phyloP scores from a whole-genome alignment of 2,797 vertebrate species.

The Ctenopoma kingsleyae region DNA sequence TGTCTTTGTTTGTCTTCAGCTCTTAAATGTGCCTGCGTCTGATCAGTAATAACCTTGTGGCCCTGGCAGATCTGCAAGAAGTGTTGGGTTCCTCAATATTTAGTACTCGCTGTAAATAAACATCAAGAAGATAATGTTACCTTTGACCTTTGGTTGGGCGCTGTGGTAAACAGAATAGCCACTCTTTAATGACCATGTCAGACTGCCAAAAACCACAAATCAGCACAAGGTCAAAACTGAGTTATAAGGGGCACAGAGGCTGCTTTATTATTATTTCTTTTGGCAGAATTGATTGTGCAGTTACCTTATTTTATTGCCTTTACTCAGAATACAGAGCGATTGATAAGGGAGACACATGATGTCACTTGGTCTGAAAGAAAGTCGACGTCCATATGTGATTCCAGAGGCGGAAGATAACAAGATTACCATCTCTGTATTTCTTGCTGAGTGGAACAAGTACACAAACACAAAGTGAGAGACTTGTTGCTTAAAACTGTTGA shows the following conservation, averaged over 20 bases:
- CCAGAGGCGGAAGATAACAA: conserved; percentile 16
- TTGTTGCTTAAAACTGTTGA: conserved; percentile 24
- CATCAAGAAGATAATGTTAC: conserved; percentile 49
- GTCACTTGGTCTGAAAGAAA: conserved; percentile 21
- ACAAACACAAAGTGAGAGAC: conserved; percentile 30
- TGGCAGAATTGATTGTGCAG: conserved; percentile 4
- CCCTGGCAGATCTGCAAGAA: neutral
- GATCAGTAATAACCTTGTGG: neutral
- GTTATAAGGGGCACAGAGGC: conserved; percentile 14
- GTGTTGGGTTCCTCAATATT: conserved; percentile 33
- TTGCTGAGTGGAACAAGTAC: conserved; percentile 41
- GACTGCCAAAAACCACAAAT: conserved; percentile 55
- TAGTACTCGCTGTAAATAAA: conserved; percentile 51
- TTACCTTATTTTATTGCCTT: conserved; percentile 15
- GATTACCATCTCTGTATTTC: conserved; percentile 35
- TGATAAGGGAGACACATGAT: conserved; percentile 1
- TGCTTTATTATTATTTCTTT: conserved; percentile 15
- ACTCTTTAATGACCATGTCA: conserved; percentile 53
- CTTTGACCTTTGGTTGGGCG: conserved; percentile 21
- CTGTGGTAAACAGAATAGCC: conserved; percentile 45
- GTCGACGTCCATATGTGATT: conserved; percentile 10
- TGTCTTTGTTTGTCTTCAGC: neutral
- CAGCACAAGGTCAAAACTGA: conserved; percentile 43
- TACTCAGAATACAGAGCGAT: neutral
- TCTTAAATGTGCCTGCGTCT: neutral